Evolutionary conservation across 2,888 invertebrate genomes (phyloP), one percentile per base, ranked within the genome.

Genomic region (Byasa hedistus): DNA sequence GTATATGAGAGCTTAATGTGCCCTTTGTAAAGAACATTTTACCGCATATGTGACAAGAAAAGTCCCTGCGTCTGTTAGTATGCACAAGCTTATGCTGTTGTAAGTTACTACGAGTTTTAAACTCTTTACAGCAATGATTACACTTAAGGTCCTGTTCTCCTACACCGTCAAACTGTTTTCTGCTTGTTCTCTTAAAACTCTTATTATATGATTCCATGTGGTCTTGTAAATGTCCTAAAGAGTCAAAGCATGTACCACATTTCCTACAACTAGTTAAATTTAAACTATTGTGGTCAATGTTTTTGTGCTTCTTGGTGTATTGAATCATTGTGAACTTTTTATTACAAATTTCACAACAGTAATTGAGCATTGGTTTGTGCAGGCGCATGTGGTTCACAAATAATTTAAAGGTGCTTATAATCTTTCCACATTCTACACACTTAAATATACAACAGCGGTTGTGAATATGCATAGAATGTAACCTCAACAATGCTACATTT

Each of bases 21-120:
- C 91, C 91, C 78, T 91, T 91, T 0, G 89, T 91, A 32, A 85
- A 91, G 71, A 91, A 91, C 89, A 89, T 91, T 75, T 91, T 91
- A 0, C 91, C 91, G 7, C 91, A 91, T 0, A 91, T 71, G 58
- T 91, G 91, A 68, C 91, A 91, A 0, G 91, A 84, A 56, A 89
- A 91, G 21, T 91, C 84, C 71, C 88, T 75, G 15, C 82, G 83
- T 0, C 89, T 84, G 70, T 91, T 90, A 62, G 89, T 92, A 65
- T 93, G 91, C 0, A 89, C 80, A 1, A 86, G 68, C 64, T 82
- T 85, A 65, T 92, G 92, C 36, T 88, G 89, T 2, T 81, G 79
- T 1, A 91, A 70, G 64, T 89, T 90, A 22, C 87, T 86, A 1
- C 83, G 73, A 0, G 89, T 84, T 70, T 91, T 91, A 48, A 91